phyloP scores from a whole-genome alignment of 2,113 vertebrate genomes.

The Chrysemys picta region DNA sequence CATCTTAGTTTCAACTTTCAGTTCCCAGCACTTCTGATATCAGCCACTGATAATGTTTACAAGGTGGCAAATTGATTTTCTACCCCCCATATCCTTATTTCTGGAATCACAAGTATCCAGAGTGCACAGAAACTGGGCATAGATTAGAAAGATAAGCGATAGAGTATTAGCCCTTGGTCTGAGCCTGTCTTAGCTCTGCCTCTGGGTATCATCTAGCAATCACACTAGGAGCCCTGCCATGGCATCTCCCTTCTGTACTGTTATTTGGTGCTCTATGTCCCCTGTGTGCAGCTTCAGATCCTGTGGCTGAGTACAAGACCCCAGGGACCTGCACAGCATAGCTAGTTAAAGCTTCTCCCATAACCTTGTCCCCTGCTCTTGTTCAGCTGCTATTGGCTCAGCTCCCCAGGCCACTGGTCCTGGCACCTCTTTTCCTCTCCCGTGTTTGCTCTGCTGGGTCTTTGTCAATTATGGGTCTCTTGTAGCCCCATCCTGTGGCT shows the following conservation, averaged over 20 bases:
- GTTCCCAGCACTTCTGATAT: background rate
- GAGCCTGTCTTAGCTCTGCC: background rate
- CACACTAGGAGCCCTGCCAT: background rate
- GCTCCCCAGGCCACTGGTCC: background rate
- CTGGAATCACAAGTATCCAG: background rate
- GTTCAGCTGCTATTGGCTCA: no score
- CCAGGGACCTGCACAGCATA: background rate
- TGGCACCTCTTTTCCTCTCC: accelerated
- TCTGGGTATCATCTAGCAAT: background rate
- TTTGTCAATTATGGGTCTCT: background rate
- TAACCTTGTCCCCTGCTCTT: no score
- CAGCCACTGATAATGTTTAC: accelerated
- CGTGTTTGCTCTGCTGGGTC: background rate
- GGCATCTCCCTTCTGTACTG: background rate
- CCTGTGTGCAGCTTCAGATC: background rate
- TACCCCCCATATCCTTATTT: background rate
- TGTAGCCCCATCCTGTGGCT: accelerated
- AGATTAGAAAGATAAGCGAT: background rate
- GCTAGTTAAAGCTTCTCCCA: background rate
- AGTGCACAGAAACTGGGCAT: background rate
- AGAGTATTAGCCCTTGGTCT: background rate
- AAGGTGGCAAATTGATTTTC: background rate
- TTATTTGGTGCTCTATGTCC: background rate
- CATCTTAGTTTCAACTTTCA: background rate
- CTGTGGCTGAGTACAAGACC: background rate